Evolutionary conservation across 2,888 invertebrate species (phyloP), one percentile per base, ranked within the genome.

Genomic region (Catocala nupta): DNA sequence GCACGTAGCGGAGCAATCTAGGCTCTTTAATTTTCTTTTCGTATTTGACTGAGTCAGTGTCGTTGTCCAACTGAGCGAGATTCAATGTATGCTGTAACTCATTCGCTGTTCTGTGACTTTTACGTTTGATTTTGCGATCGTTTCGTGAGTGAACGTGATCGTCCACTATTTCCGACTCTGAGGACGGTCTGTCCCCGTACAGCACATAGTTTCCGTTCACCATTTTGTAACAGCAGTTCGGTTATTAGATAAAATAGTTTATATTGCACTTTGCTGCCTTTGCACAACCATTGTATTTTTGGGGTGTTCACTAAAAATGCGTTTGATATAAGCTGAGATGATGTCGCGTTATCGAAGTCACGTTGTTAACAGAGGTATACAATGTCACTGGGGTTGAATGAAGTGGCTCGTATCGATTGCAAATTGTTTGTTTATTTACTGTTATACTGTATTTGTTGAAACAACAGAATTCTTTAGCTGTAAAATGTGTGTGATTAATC

Each of bases 151-250:
- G 92, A 5, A 92, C 91, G 70, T 93, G 93, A 68, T 93, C 93
- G 13, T 91, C 90, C 4, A 93, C 88, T 57, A 90, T 90, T 78
- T 93, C 93, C 3, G 92, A 90, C 70, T 93, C 93, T 9, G 93
- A 92, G 55, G 88, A 82, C 62, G 94, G 92, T 70, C 89, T 82
- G 74, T 93, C 93, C 45, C 92, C 93, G 74, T 94, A 93, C 48
- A 94, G 70, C 36, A 91, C 86, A 76, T 94, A 94, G 75, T 94
- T 94, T 13, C 94, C 93, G 82, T 94, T 94, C 65, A 94, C 94
- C 94, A 94, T 94, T 80, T 87, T 90, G 58, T 61, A 69, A 69
- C 47, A 65, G 76, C 43, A 70, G 53, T 73, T 71, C 60, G 60
- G 36, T 59, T 59, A 62, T 68, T 68, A 33, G 55, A 57, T 66